Base-by-base conservation (phyloP, 2,797 vertebrate species). In the Pitangus sulphuratus region DNA sequence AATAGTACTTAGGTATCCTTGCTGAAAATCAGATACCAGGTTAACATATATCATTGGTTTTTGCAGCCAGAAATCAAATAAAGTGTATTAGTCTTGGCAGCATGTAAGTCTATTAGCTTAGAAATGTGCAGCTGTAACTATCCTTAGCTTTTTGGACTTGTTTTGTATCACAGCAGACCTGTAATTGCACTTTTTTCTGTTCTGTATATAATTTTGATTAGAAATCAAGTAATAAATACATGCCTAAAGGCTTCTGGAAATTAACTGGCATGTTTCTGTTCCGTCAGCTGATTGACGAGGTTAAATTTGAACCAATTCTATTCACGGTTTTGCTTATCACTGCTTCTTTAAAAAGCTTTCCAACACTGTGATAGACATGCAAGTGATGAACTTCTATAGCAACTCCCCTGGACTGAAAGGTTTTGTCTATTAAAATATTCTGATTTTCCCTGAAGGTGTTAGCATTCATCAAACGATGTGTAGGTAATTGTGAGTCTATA, bases 31-130 rank as follows among this genome's bases (percentile, higher is more conserved):
- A 86, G 87, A 86, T 95, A 91, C 58, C 40, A 90, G 65, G 87
- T 96, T 96, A 96, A 87, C 91, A 84, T 93, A 76, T 57, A 94
- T 95, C 96, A 94, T 54, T 76, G 66, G 28, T 31, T 9, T 95
- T 89, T 94, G 87, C 74, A 94, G 87, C 85, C 80, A 94, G 85
- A 96, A 97, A 94, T 96, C 89, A 95, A 97, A 95, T 96, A 76
- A 93, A 92, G 39, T 56, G n/a, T 94, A 84, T 94, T 90, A 90
- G 76, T 84, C 82, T 86, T 91, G 87, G 91, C 95, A 96, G 82
- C 51, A 53, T 76, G 61, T 81, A 86, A 76, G 83, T 84, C 66
- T 96, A 95, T 96, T 88, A 89, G 95, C 93, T 94, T 88, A 84
- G 93, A 94, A 96, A 90, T 44, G 51, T 57, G 74, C 80, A 93